These are phyloP conservation scores for Noctilio leporinus DNA, from an alignment of 2,113 vertebrate species.

Conservation along the genomic window DNA sequence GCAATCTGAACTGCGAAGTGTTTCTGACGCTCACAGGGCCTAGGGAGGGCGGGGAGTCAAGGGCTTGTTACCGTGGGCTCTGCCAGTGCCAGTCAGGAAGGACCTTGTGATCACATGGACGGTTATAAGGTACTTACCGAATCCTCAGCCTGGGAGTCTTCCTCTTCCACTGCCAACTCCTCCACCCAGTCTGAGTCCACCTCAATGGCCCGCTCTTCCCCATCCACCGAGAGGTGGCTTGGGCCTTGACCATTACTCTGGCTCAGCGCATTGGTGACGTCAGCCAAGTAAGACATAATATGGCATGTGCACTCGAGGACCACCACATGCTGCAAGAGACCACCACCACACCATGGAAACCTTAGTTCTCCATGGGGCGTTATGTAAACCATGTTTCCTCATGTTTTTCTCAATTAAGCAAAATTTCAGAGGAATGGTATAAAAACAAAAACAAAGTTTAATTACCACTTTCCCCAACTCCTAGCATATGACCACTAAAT, in stretches of 20 bases:
- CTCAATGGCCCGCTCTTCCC: conserved; percentile 95
- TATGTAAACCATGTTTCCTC: background rate
- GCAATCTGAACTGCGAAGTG: background rate
- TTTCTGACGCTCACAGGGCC: background rate
- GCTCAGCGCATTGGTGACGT: conserved; percentile 94
- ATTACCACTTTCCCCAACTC: background rate
- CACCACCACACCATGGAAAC: background rate
- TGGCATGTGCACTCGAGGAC: conserved; percentile 97
- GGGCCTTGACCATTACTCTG: conserved; percentile 91
- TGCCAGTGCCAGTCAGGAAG: background rate
- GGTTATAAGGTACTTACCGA: conserved; percentile 83
- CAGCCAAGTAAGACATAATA: conserved; percentile 96
- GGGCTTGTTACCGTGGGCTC: background rate
- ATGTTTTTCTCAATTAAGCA: background rate
- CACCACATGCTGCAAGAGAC: conserved; percentile 84
- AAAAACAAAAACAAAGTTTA: background rate
- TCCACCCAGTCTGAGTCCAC: conserved; percentile 99
- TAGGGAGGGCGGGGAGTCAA: background rate
- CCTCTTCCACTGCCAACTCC: conserved; percentile 95
- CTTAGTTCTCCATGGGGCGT: background rate
- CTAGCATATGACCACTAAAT: background rate
- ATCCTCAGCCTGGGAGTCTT: conserved; percentile 98
- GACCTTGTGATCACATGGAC: too few relatives aligned
- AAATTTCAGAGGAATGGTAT: background rate
- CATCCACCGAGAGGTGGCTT: conserved; percentile 90